Base-by-base conservation (phyloP, 2,113 vertebrate species). In the Rallus limicola region DNA sequence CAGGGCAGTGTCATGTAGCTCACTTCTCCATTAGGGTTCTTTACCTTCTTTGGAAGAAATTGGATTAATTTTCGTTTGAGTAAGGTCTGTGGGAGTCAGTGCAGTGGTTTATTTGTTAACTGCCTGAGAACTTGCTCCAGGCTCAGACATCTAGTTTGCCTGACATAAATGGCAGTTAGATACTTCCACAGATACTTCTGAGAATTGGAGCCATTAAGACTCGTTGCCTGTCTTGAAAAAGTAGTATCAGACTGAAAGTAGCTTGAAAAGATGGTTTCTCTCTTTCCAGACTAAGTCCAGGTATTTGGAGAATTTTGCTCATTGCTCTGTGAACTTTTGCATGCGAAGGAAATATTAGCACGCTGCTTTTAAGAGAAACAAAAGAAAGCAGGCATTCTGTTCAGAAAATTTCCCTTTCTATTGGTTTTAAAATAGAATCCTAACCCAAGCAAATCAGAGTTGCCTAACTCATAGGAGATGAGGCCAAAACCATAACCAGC, bases 381-480 rank as follows among this genome's bases (percentile, higher is more conserved):
- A 72, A 71, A 93, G 62, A 80, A 77, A 77, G 42, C 31, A 92
- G 26, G 24, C 53, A 36, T 86, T 75, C n/a, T 76, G 10, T 88
- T 87, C 52, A 2, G 8, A 80, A 92, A 36, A 79, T 96, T 95
- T 88, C 68, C 40, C 59, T 95, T 92, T 91, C 64, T 82, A 36
- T 80, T 80, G 26, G 28, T 76, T 95, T 95, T 88, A 95, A 93
- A 93, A 92, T 91, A 88, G 95, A 93, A 96, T 65, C 36, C 56
- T 80, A 82, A 24, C 31, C 77, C 77, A 87, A 84, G 56, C 48
- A 86, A 87, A 85, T 82, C 64, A 76, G 48, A 90, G n/a, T 85
- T 96, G 84, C 96, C 95, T 90, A 88, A 70, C 82, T 97, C 56
- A 80, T 95, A 97, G 93, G 75, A 90, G 95, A 97, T 91, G 83